These are phyloP conservation scores for Ciona savignyi DNA, from an alignment of 23 tunicate genomes.

Conservation along the genomic window DNA sequence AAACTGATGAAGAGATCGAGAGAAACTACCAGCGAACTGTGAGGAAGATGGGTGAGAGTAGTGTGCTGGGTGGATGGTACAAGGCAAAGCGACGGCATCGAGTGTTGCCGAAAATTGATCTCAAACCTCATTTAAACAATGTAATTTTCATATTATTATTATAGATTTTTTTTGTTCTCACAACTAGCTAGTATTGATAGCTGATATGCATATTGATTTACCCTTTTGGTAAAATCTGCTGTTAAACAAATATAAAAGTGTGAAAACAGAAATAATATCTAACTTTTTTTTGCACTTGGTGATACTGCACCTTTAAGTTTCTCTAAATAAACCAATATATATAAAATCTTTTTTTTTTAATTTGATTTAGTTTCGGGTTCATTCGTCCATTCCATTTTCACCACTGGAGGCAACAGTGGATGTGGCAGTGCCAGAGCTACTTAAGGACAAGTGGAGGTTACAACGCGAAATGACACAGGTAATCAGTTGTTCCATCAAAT, in stretches of 20 bases:
- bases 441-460: conserved; percentile 70
- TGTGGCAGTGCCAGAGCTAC: conserved; percentile 56
- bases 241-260: too few species aligned
- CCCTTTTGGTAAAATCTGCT: too few species aligned
- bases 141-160: conserved; percentile 9
- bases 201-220: too few species aligned
- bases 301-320: not conserved
- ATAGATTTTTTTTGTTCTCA: too few species aligned
- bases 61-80: conserved; percentile 70
- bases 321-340: too few species aligned
- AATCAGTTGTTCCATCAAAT: not conserved
- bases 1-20: conserved; percentile 52
- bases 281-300: not conserved
- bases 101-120: conserved; percentile 60
- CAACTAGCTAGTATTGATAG: not conserved
- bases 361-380: conserved; percentile 57
- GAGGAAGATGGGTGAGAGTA: conserved; percentile 30
- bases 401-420: conserved; percentile 39
- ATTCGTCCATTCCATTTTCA: conserved; percentile 71
- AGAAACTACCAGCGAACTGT: conserved; percentile 39
- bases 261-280: too few species aligned
- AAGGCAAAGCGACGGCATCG: conserved; percentile 62
- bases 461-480: conserved; percentile 44
- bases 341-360: not conserved
- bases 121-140: conserved; percentile 44